Base-by-base conservation (phyloP, 2,113 vertebrate species). In the Cinclus cinclus region DNA sequence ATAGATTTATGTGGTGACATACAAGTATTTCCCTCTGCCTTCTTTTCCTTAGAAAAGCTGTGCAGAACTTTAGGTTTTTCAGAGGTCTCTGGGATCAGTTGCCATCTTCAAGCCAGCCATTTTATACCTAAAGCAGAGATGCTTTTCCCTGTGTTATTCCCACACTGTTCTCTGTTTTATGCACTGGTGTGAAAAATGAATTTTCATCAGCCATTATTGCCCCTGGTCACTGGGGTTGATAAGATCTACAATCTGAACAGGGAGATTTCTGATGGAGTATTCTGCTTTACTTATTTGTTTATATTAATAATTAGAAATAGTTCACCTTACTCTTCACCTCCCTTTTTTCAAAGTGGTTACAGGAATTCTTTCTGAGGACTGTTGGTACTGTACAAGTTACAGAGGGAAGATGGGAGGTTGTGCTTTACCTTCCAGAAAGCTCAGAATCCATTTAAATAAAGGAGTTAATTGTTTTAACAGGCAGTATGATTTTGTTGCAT, bases 381-480 rank as follows among this genome's bases (percentile, higher is more conserved):
- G 15, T 5, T 74, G 49, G 14, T 58, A 8, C 6, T 44, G 1
- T 35, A 12, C 11, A 39, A 16, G 2, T 42, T 55, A 27, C 0
- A 2, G 3, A 47, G 11, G 31, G 69, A 56, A 62, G 28, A 14
- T 25, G 22, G 15, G 59, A 63, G 13, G 10, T 60, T 64, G 25
- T 81, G 30, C 25, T 84, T 89, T 59, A 50, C 64, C 18, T 87
- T 59, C 37, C 50, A 83, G 77, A 62, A 83, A 49, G 6, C 53
- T 94, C 76, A 30, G 19, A 70, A 69, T 41, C 6, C 42, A 33
- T 3, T 39, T 44, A 70, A 49, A 19, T 59, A 50, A 75, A 50
- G 2, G 55, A 73, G 13, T 63, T 79, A 76, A 68, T 11, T 60
- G 2, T 64, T 83, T 60, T 44, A 74, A 15, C 18, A 28, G 16